These are phyloP conservation scores for Synanthedon andrenaeformis DNA, from an alignment of 2,888 invertebrate genomes.

Conservation along the genomic window DNA sequence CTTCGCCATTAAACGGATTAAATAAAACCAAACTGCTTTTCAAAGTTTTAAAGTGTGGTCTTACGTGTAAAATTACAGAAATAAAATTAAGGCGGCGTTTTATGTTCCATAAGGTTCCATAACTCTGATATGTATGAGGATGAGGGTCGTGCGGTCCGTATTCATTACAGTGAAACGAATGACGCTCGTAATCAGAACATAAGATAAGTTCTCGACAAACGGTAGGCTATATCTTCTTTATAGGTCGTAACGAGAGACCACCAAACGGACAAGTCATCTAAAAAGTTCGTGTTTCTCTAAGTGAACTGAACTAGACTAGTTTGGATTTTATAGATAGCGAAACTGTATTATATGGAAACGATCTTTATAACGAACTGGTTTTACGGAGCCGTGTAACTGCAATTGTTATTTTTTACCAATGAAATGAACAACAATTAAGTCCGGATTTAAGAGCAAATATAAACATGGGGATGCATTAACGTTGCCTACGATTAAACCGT, in stretches of 20 bases:
- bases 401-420: neutral
- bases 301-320: constrained; percentile 1
- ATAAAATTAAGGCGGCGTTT: constrained; percentile 4
- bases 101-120: constrained; percentile 6
- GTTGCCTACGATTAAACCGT: neutral
- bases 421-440: neutral
- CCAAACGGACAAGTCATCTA: constrained; percentile 8
- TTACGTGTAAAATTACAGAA: constrained; percentile 3
- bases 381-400: neutral
- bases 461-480: neutral
- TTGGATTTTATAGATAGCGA: neutral
- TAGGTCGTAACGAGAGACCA: constrained; percentile 9
- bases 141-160: constrained; percentile 3
- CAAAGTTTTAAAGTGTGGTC: constrained; percentile 2
- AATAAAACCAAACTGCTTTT: neutral
- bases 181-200: constrained; percentile 13
- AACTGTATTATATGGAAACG: neutral
- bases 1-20: neutral
- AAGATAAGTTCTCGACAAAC: constrained; percentile 13
- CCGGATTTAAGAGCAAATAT: neutral
- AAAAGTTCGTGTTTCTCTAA: constrained; percentile 11
- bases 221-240: constrained; percentile 15
- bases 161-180: constrained; percentile 14
- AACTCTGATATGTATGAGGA: constrained; percentile 4
- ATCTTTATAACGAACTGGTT: neutral